A percentile compares a stretch with the other conserved stretches of the same genome.
Evolutionary conservation across 2,888 invertebrate species (phyloP).

Genomic region (Abrostola tripartita): DNA sequence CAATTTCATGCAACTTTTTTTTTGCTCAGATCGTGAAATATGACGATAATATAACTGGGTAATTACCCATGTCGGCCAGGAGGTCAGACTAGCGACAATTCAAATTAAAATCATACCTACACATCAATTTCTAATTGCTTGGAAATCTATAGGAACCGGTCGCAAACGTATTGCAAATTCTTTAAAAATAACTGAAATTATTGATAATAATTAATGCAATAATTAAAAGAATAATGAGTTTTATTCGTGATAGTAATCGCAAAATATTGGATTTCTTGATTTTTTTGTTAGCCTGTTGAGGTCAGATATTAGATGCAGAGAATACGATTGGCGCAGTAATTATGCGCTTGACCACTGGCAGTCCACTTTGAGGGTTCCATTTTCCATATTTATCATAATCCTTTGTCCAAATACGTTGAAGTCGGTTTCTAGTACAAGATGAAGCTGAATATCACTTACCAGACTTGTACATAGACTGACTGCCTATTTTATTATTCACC

Average conservation of each 20-base stretch:
- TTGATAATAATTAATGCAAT: slow-evolving; percentile 28
- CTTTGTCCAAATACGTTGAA: too few relatives aligned
- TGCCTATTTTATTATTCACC: too few relatives aligned
- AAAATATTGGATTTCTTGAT: slow-evolving; percentile 19
- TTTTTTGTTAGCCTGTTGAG: slow-evolving; percentile 17
- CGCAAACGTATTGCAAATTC: slow-evolving; percentile 39
- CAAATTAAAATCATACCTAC: slow-evolving; percentile 32
- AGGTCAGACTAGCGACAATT: slow-evolving; percentile 47
- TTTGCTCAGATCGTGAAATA: slow-evolving; percentile 15
- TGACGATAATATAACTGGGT: slow-evolving; percentile 19
- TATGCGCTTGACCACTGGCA: too few relatives aligned
- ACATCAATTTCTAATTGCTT: slow-evolving; percentile 44
- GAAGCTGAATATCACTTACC: too few relatives aligned
- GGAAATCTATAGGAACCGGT: slow-evolving; percentile 48
- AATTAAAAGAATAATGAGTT: slow-evolving; percentile 42
- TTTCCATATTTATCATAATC: too few relatives aligned
- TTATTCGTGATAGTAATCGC: slow-evolving; percentile 22
- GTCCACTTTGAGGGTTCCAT: too few relatives aligned
- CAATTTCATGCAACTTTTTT: neutral
- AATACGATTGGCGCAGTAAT: too few relatives aligned
- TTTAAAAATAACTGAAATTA: slow-evolving; percentile 34
- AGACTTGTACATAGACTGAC: too few relatives aligned
- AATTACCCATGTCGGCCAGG: slow-evolving; percentile 31
- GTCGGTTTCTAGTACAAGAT: too few relatives aligned
- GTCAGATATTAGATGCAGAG: neutral